Evolutionary conservation across 2,888 invertebrate species (phyloP), one percentile per base, ranked within the genome.

Genomic region (Pachliopta kotzebuea): DNA sequence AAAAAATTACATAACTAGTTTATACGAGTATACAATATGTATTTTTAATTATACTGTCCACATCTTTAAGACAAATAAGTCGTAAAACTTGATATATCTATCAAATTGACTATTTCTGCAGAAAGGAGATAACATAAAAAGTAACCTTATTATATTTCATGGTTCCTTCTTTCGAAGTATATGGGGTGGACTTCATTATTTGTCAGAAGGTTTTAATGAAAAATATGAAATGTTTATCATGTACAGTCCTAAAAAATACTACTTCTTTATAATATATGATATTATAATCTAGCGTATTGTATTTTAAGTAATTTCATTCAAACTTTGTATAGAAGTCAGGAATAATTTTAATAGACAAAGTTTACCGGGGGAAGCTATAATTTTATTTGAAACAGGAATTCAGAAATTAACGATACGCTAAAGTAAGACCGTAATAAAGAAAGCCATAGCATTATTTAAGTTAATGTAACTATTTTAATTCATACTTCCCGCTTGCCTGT

Each of bases 131-230:
- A 53, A 20, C 60, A 45, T 60, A 60, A 60, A 60, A 54, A 42
- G 54, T 60, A 52, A 53, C 60, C 60, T 60, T 45, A 60, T 60
- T 60, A 60, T 54, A 42, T 60, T 60, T 60, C 42, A 60, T 53
- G 53, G n/a, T 53, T 23, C 18, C 21, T 42, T 24, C 20, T 60
- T 37, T 17, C 53, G 45, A 60, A 45, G 4, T 21, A 21, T 21
- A 23, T 52, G 18, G 21, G 4, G 14, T 21, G n/a, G 50, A 52
- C 50, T 45, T 37, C 14, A 37, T 11, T 37, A 45, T n/a, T n/a
- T 45, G 45, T 45, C n/a, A n/a, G n/a, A 45, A 45, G 6, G 45
- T 45, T 45, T 0, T 45, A 45, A 45, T 37, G 14, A 37, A 14
- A 11, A 37, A 37, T 37, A 37, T 37, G 14, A 59, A 2, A 14